phyloP scores from a whole-genome alignment of 2,888 invertebrate species.

The Drosophila kanekoi region DNA sequence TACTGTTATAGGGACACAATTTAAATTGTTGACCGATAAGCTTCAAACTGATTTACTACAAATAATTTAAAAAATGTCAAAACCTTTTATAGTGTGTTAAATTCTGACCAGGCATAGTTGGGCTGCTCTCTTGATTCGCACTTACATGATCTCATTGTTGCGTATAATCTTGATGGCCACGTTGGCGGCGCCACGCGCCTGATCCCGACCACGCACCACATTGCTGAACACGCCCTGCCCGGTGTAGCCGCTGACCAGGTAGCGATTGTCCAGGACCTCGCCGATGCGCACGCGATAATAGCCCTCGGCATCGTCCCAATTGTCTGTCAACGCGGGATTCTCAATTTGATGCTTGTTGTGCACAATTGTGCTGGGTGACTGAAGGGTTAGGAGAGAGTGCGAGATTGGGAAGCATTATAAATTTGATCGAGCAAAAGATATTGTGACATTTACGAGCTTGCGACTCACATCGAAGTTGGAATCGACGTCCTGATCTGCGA shows the following conservation, averaged over 20 bases:
- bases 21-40: too few relatives aligned
- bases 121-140: slow-evolving; percentile 23
- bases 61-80: too few relatives aligned
- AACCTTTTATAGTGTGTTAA: too few relatives aligned
- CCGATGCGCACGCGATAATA: slow-evolving; percentile 99
- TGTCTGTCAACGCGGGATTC: slow-evolving; percentile 97
- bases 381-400: background rate
- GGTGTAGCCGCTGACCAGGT: slow-evolving; percentile 98
- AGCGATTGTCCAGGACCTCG: slow-evolving; percentile 95
- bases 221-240: slow-evolving; percentile 99
- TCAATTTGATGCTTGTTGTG: slow-evolving; percentile 87
- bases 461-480: slow-evolving; percentile 90
- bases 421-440: too few relatives aligned
- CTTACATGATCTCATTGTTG: slow-evolving; percentile 98
- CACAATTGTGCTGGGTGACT: slow-evolving; percentile 89
- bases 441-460: slow-evolving; percentile 69
- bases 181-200: slow-evolving; percentile 93
- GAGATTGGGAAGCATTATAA: slow-evolving; percentile 1
- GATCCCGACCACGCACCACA: slow-evolving; percentile 97
- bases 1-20: too few relatives aligned
- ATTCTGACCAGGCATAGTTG: too few relatives aligned
- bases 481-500: slow-evolving; percentile 94
- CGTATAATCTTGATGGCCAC: slow-evolving; percentile 99
- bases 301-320: slow-evolving; percentile 99
- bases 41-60: too few relatives aligned